phyloP scores from a whole-genome alignment of 2,113 vertebrate species.

The Riparia riparia region DNA sequence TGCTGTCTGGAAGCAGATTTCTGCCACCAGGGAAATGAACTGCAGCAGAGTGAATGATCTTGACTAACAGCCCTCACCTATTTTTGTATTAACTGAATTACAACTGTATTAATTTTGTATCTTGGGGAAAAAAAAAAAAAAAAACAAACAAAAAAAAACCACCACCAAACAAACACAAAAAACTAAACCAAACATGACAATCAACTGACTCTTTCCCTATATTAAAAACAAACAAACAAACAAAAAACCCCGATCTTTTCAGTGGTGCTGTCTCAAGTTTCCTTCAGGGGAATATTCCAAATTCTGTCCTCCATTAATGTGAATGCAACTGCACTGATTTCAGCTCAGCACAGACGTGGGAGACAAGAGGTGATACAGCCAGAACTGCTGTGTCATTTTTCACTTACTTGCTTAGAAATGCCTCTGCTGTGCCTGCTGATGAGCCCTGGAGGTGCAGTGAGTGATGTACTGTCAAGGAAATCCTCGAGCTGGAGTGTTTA shows the following conservation, averaged over 20 bases:
- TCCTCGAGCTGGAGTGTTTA: background rate
- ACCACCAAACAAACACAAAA: background rate
- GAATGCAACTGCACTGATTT: background rate
- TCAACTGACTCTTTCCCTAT: background rate
- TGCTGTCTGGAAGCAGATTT: background rate
- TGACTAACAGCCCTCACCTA: background rate
- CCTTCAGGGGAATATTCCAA: background rate
- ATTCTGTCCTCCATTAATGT: background rate
- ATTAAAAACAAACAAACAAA: background rate
- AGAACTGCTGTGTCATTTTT: conserved; percentile 53
- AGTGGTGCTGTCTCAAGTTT: background rate
- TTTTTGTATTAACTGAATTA: background rate
- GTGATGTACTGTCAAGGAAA: conserved; percentile 38
- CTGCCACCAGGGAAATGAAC: background rate
- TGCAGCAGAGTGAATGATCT: background rate
- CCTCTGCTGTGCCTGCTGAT: background rate
- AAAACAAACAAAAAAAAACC: too few relatives aligned
- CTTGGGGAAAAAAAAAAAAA: background rate
- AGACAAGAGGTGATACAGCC: background rate
- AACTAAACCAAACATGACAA: background rate
- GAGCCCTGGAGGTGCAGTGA: conserved; percentile 1
- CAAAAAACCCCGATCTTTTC: background rate
- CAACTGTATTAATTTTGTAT: background rate
- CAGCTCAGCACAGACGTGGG: background rate
- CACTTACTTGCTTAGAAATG: background rate